A percentile compares a stretch with the other conserved stretches of the same genome.
phyloP scores from a whole-genome alignment of 2,888 invertebrate species.

The Dinocampus coccinellae region DNA sequence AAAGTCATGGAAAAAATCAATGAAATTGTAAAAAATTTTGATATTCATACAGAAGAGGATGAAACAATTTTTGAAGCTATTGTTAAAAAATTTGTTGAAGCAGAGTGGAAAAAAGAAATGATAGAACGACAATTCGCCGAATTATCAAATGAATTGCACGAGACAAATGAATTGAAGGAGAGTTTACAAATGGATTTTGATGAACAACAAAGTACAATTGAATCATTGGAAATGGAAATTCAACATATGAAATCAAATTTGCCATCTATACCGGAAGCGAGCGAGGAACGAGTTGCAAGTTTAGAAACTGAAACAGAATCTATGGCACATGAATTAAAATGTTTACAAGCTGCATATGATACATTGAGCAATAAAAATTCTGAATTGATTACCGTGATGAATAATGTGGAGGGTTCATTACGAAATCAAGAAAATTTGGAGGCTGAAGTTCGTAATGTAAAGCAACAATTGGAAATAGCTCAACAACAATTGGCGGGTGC shows the following conservation, averaged over 20 bases:
- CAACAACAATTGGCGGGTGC: conserved; percentile 69
- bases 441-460: conserved; percentile 72
- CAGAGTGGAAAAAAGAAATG: conserved; percentile 64
- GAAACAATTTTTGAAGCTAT: conserved; percentile 56
- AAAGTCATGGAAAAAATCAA: conserved; percentile 66
- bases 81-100: conserved; percentile 57
- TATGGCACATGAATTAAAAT: conserved; percentile 67
- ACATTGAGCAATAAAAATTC: conserved; percentile 51
- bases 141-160: conserved; percentile 58
- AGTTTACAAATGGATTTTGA: conserved; percentile 61
- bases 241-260: conserved; percentile 60
- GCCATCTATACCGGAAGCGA: conserved; percentile 65
- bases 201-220: conserved; percentile 65
- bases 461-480: conserved; percentile 70
- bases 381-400: conserved; percentile 51
- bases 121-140: conserved; percentile 66
- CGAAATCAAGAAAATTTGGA: conserved; percentile 72
- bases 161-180: conserved; percentile 58
- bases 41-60: conserved; percentile 63
- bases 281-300: conserved; percentile 61
- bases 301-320: conserved; percentile 66
- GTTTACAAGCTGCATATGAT: conserved; percentile 66
- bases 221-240: conserved; percentile 58
- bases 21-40: conserved; percentile 65
- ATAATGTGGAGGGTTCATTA: conserved; percentile 66